Evolutionary conservation across 2,113 vertebrate genomes (phyloP).

Genomic region (Pampusana beccarii): DNA sequence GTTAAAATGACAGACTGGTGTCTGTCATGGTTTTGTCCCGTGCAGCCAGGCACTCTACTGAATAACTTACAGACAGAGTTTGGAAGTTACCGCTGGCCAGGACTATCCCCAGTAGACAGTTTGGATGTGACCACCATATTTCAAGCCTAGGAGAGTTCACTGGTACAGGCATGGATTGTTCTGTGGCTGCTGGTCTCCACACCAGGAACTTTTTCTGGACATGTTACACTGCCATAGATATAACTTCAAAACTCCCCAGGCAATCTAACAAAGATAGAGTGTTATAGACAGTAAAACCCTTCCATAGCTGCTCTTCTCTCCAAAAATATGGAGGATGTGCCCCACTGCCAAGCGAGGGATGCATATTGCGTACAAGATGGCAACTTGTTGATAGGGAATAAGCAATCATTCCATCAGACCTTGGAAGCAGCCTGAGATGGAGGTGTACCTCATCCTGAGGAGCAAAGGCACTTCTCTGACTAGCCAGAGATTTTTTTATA

Average conservation of each 20-base stretch:
- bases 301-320: background rate
- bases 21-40: background rate
- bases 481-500: background rate
- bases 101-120: background rate
- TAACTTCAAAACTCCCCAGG: background rate
- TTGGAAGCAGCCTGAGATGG: background rate
- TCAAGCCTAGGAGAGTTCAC: background rate
- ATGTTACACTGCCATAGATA: background rate
- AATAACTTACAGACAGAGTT: background rate
- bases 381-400: background rate
- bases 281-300: background rate
- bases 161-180: rapidly evolving
- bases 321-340: background rate
- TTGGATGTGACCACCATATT: background rate
- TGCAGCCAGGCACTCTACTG: background rate
- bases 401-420: background rate
- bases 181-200: background rate
- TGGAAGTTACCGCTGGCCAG: background rate
- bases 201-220: background rate
- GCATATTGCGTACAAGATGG: rapidly evolving
- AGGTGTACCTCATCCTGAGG: background rate
- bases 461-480: background rate
- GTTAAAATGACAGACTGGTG: background rate
- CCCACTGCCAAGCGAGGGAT: background rate
- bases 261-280: background rate